phyloP scores from a whole-genome alignment of 2,113 vertebrate species.

The Eulemur rufifrons region DNA sequence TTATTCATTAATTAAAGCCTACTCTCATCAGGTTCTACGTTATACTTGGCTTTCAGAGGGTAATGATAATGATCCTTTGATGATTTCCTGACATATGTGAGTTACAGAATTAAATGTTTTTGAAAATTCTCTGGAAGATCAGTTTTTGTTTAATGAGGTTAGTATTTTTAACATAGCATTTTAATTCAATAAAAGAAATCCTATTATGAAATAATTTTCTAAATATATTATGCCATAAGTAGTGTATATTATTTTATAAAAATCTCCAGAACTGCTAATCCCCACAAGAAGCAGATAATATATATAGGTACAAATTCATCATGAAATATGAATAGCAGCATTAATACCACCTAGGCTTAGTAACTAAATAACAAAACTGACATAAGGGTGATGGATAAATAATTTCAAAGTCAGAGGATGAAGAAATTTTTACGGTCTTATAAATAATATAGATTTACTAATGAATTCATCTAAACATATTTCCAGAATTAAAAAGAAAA shows the following conservation, averaged over 20 bases:
- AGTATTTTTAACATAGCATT: background rate
- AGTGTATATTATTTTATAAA: background rate
- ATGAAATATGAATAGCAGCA: background rate
- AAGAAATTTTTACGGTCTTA: background rate
- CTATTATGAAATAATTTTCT: background rate
- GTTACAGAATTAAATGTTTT: background rate
- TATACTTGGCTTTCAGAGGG: background rate
- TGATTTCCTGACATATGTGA: background rate
- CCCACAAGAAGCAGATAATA: background rate
- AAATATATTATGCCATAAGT: background rate
- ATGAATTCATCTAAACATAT: background rate
- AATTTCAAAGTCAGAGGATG: conserved; percentile 8
- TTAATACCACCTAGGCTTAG: background rate
- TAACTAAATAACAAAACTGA: background rate
- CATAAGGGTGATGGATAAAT: background rate
- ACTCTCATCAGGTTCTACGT: background rate
- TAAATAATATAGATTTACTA: background rate
- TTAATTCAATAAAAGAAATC: background rate
- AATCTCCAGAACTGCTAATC: background rate
- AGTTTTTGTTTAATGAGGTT: background rate
- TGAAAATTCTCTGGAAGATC: background rate
- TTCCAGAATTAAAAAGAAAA: background rate
- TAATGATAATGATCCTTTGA: background rate
- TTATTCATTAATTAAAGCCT: background rate
- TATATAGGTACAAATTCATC: background rate